Percentiles rank a stretch among this genome's conserved stretches.
Evolutionary conservation across 2,888 invertebrate genomes (phyloP).

Genomic region (Amiota communis): DNA sequence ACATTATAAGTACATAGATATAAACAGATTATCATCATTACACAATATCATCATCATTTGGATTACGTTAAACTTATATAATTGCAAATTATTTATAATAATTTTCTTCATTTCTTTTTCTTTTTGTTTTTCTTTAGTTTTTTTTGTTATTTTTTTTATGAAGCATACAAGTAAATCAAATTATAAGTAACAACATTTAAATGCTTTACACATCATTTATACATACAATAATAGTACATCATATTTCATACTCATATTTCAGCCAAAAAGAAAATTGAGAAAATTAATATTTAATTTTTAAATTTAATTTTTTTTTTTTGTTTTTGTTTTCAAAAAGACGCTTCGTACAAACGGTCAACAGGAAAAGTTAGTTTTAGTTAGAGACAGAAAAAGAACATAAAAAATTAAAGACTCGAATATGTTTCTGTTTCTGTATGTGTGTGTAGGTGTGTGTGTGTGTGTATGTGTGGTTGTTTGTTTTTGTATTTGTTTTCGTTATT

Average conservation of each 20-base stretch:
- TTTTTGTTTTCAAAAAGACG: conserved; percentile 11
- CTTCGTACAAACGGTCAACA: conserved; percentile 68
- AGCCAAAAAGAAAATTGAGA: conserved; percentile 35
- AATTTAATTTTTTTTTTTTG: too few relatives aligned
- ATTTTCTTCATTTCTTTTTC: conserved; percentile 1
- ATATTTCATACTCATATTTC: conserved; percentile 21
- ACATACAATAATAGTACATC: too few relatives aligned
- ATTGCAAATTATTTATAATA: conserved; percentile 51
- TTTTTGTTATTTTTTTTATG: conserved; percentile 16
- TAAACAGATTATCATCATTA: conserved; percentile 23
- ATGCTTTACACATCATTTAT: conserved; percentile 44
- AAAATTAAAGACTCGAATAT: conserved; percentile 35
- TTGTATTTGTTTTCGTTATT: conserved; percentile 51
- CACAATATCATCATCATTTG: conserved; percentile 32
- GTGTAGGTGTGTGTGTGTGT: conserved; percentile 3
- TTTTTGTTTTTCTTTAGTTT: conserved; percentile 25
- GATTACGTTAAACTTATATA: conserved; percentile 34
- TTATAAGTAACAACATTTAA: conserved; percentile 54
- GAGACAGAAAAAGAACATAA: conserved; percentile 47
- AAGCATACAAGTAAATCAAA: conserved; percentile 53
- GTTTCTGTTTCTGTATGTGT: conserved; percentile 31
- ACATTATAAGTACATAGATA: conserved; percentile 38
- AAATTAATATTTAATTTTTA: not conserved
- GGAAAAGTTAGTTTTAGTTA: conserved; percentile 53
- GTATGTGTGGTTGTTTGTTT: conserved; percentile 32